Conservation (phyloP, 2,113 vertebrate species). For the Centropristis striata region DNA sequence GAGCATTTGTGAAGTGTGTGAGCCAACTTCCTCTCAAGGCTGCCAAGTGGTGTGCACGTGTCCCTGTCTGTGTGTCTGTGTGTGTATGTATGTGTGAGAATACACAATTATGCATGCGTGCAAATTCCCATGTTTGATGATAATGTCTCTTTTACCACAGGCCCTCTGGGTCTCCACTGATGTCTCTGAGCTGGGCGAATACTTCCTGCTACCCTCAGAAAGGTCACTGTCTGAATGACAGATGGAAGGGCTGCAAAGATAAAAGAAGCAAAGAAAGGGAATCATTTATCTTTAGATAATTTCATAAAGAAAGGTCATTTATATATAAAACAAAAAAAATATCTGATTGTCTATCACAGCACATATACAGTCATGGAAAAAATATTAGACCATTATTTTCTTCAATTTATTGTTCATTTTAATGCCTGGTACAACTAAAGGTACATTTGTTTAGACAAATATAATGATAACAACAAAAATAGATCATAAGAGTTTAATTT, state of each 20-base stretch:
- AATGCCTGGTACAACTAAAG: too few species aligned
- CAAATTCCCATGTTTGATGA: constrained; percentile 41
- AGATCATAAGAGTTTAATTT: too few species aligned
- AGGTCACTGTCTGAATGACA: constrained; percentile 89
- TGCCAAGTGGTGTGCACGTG: constrained; percentile 33
- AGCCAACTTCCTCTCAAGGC: constrained; percentile 49
- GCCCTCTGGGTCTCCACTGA: constrained; percentile 88
- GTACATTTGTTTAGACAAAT: too few species aligned
- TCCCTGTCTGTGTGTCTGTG: constrained; percentile 31
- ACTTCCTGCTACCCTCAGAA: constrained; percentile 88
- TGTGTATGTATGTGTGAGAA: constrained; percentile 22
- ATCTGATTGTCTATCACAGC: constrained; percentile 4
- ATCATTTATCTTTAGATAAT: constrained; percentile 36
- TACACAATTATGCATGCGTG: constrained; percentile 12
- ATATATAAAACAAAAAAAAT: background rate
- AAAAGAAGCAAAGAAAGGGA: constrained; percentile 38
- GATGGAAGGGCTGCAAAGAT: constrained; percentile 83
- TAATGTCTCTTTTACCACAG: constrained; percentile 83
- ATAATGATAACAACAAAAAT: too few species aligned
- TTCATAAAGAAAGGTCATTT: constrained; percentile 27
- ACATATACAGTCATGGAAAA: too few species aligned
- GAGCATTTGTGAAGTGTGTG: constrained; percentile 38
- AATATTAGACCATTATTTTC: too few species aligned
- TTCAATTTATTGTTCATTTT: too few species aligned
- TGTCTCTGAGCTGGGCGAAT: constrained; percentile 89